Evolutionary conservation across 2,888 invertebrate genomes (phyloP), one percentile per base, ranked within the genome.

Genomic region (Nymphalis urticae): DNA sequence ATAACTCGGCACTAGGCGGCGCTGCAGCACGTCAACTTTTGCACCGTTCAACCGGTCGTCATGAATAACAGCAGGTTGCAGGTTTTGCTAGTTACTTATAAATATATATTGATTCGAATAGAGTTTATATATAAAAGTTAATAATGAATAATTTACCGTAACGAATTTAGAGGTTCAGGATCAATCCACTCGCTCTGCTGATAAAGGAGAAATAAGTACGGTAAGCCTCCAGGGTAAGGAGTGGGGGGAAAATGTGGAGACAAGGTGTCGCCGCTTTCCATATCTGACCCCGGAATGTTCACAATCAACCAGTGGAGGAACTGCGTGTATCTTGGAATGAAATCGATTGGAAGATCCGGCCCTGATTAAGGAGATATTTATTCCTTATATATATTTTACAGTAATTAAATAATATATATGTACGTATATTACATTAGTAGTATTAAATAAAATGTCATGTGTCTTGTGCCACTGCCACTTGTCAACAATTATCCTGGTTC

Each of bases 211-310:
- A 94, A 95, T 0, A 96, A 94, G 79, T 96, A 96, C 32, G 96
- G 94, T 85, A 96, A 96, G 13, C 93, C 85, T 1, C 93, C 95
- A 48, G 69, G 0, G 95, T 96, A 96, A 10, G 97, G 97, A 21
- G 95, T 96, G 16, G 97, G 94, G 7, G 97, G 96, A 60, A 95
- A 80, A 81, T 96, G 97, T 9, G 93, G 94, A 0, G 95, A 93
- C 0, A 97, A 85, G 1, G 90, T 90, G 58, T 96, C 95, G 5
- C 97, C 97, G 32, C 93, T 89, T 0, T 82, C 75, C 3, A 97
- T 79, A 73, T 95, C 90, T 8, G 63, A 21, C 2, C 70, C 75
- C 2, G 70, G 75, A 16, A 75, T 73, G 69, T 85, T 89, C 13
- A 95, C 96, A 5, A 78, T 72, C 5, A 75, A 61, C 75, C 77